Conservation (phyloP, 1,140 invertebrate genomes). For the Aphelenchoides fujianensis region DNA sequence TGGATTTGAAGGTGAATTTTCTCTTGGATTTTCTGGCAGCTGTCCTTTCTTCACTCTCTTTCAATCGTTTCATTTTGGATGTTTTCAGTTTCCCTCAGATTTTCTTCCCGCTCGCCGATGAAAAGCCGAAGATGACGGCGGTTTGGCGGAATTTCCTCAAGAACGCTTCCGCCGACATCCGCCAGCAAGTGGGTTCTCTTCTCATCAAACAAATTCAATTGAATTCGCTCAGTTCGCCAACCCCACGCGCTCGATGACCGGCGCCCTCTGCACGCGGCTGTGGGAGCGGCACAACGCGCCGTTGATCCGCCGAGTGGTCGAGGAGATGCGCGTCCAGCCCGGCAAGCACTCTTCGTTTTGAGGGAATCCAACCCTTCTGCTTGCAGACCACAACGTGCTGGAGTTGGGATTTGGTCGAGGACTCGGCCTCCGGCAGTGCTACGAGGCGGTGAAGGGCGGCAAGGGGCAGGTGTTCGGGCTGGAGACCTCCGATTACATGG, state of each 20-base stretch:
- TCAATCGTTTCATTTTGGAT: no score
- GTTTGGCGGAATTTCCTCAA: background rate
- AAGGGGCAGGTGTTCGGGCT: constrained; percentile 30
- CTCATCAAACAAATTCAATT: background rate
- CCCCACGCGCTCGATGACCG: background rate
- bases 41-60: no score
- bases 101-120: no score
- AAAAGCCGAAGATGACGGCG: no score
- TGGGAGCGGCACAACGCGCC: constrained; percentile 31
- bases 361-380: background rate
- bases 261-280: constrained; percentile 2
- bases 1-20: no score
- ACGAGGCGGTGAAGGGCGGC: constrained; percentile 26
- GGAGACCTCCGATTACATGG: constrained; percentile 35
- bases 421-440: constrained; percentile 21
- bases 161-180: background rate
- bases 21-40: no score
- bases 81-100: no score
- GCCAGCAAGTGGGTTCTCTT: no score
- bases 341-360: constrained; percentile 27
- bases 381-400: constrained; percentile 38
- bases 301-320: constrained; percentile 21
- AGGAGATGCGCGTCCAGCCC: constrained; percentile 29
- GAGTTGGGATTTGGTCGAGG: constrained; percentile 45
- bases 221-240: background rate